These are phyloP conservation scores for Hirudo medicinalis DNA, from an alignment of 1,140 invertebrate genomes.

Conservation along the genomic window DNA sequence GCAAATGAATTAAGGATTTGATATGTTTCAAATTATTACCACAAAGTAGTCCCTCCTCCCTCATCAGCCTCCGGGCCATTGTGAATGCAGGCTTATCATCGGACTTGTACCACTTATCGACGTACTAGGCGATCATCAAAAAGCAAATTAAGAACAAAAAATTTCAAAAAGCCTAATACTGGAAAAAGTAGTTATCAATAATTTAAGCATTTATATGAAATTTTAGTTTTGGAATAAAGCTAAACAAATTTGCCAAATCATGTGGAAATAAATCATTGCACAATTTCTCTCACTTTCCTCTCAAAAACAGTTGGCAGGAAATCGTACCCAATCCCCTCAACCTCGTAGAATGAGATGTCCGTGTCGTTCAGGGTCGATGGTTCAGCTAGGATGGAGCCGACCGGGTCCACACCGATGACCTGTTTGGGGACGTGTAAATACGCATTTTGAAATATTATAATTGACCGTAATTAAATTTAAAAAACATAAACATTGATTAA, in stretches of 20 bases:
- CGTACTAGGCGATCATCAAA: slow-evolving; percentile 42
- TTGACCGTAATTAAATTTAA: no score
- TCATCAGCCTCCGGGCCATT: slow-evolving; percentile 70
- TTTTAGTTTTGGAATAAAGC: neutral
- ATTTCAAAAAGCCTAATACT: no score
- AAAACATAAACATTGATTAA: no score
- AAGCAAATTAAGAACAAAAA: no score
- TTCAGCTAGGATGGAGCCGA: slow-evolving; percentile 70
- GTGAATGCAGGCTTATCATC: slow-evolving; percentile 64
- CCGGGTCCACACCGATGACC: slow-evolving; percentile 73
- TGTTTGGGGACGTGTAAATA: no score
- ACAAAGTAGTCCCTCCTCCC: slow-evolving; percentile 81
- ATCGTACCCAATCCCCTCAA: slow-evolving; percentile 78
- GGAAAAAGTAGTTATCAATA: no score
- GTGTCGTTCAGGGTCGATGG: slow-evolving; percentile 56
- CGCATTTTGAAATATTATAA: no score
- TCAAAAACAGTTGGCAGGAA: slow-evolving; percentile 83
- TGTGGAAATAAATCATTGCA: neutral
- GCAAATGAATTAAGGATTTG: no score
- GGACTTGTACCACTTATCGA: slow-evolving; percentile 78
- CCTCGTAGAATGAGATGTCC: slow-evolving; percentile 62
- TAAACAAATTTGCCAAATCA: neutral
- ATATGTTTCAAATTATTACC: slow-evolving; percentile 44
- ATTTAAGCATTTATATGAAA: no score
- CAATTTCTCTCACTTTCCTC: slow-evolving; percentile 33